Conservation (phyloP, 2,113 vertebrate species). For the Vimba vimba region DNA sequence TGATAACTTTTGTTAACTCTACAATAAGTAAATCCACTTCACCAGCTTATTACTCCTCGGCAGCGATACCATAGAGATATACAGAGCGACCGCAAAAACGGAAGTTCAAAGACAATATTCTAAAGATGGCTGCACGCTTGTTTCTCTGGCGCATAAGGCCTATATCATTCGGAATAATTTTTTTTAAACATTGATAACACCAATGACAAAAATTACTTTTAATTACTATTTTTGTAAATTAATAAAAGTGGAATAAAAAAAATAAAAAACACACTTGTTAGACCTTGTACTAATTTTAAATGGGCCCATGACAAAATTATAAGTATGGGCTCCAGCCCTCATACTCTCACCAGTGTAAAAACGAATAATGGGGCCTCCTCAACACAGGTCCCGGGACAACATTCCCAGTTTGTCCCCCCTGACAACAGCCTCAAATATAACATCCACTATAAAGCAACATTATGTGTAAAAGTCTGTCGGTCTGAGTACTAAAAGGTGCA, state of each 20-base stretch:
- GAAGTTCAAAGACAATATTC: no score
- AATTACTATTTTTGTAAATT: not conserved
- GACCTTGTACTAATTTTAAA: not conserved
- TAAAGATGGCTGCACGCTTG: no score
- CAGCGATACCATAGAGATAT: no score
- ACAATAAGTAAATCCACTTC: no score
- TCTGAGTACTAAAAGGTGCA: not conserved
- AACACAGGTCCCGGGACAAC: not conserved
- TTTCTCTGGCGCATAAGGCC: no score
- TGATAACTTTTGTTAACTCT: no score
- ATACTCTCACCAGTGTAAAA: not conserved
- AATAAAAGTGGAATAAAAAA: no score
- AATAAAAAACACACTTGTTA: rapidly evolving
- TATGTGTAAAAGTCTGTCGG: not conserved
- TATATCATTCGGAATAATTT: no score
- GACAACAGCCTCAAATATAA: not conserved
- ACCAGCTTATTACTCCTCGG: no score
- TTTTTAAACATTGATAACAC: not conserved
- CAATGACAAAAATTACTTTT: not conserved
- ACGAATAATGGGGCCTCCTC: not conserved
- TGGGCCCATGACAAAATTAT: not conserved
- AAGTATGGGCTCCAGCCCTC: not conserved
- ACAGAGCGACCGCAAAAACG: no score
- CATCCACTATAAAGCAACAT: not conserved
- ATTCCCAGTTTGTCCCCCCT: not conserved